Conservation (phyloP, 2,797 vertebrate genomes). For the Pitangus sulphuratus region DNA sequence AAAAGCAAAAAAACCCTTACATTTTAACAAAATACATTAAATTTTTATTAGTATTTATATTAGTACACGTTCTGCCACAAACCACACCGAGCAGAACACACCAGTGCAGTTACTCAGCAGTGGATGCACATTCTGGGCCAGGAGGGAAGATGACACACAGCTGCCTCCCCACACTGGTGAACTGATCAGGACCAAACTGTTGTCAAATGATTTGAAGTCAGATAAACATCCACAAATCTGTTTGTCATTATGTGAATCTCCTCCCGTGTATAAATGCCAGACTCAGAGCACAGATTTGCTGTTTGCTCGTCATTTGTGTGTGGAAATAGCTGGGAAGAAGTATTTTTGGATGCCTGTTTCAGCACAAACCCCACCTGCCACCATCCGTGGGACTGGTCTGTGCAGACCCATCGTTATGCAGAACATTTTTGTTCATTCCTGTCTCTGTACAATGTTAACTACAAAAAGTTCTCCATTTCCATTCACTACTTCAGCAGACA, state of each 20-base stretch:
- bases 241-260: background rate
- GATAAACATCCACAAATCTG: background rate
- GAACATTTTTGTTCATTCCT: background rate
- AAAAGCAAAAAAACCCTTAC: background rate
- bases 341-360: background rate
- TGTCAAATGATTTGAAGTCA: background rate
- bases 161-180: background rate
- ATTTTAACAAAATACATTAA: background rate
- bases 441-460: background rate
- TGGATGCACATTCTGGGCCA: background rate
- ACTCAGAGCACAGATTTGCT: background rate
- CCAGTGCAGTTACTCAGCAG: background rate
- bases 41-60: background rate
- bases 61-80: background rate
- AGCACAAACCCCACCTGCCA: background rate
- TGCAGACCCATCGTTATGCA: background rate
- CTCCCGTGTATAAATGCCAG: background rate
- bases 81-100: background rate
- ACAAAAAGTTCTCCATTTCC: background rate
- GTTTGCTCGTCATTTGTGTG: background rate
- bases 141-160: background rate
- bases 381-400: background rate
- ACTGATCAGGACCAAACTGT: rapidly evolving
- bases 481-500: background rate
- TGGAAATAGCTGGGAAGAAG: background rate